Base-by-base conservation (phyloP, 1,140 invertebrate species). In the Drosophila gunungcola region DNA sequence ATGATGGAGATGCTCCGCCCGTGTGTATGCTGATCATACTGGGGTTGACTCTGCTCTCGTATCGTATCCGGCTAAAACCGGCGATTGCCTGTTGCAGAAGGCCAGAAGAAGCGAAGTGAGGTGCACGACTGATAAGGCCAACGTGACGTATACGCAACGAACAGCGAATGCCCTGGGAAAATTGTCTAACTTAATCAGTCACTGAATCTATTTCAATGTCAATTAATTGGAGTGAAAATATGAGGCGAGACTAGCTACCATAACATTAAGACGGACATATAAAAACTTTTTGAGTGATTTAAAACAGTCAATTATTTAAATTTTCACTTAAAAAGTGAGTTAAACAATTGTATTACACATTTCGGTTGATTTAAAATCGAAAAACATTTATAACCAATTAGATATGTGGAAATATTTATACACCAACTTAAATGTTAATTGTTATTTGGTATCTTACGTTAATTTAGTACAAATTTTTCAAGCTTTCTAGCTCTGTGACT, bases 11-110 rank as follows among this genome's bases (percentile, higher is more conserved):
- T 55, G 68, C 65, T 77, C 62, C 34, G n/a, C 4, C 54, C 32
- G 27, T 21, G 29, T 10, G 16, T 21, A 16, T 34, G 38, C 29
- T 25, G 56, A 58, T 57, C 55, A 11, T 13, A 11, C 27, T 45
- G 62, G 64, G 41, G 3, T 54, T 58, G 49, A 6, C 34, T 46
- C 53, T 51, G 41, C 38, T 43, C 38, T 21, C 16, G 16, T 21
- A 21, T 21, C 3, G 9, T 72, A 77, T 69, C 83, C 84, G 41
- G 80, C 84, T 73, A 12, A 60, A 88, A 73, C 83, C 32, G 73
- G 79, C 73, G 49, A 51, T 32, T 41, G 80, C 84, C 84, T 84
- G 83, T 84, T 89, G 79, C 65, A 83, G 67, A 83, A 77, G 78
- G 75, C 65, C 72, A 38, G 25, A 13, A 32, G n/a, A 32, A 46